Base-by-base conservation (phyloP, 2,888 invertebrate genomes). In the Caenorhabditis sp. region DNA sequence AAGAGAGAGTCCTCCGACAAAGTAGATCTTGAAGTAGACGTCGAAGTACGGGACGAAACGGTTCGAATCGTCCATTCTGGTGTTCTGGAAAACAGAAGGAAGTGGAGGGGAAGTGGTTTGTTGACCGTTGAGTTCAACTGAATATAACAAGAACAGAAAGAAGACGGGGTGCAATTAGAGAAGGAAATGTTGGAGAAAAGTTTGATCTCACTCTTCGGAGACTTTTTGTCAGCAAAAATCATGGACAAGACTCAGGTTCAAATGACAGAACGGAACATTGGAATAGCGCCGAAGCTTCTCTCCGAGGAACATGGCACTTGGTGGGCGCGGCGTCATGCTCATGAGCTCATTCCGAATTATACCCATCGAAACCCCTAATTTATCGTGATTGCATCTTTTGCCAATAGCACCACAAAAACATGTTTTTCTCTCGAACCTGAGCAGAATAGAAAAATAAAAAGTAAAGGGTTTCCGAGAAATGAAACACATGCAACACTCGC, bases 11-110 rank as follows among this genome's bases (percentile, higher is more conserved):
- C 72, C 72, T 1, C 65, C 72, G 47, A 24, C 35, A 24, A 60
- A 26, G 35, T 74, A 74, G 11, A 74, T 9, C 11, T 74, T 58
- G 65, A 65, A 74, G 51, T 74, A 74, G 6, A 65, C 22, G 40
- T 35, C 26, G 28, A 74, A 58, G 58, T 20, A 74, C 0, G 72
- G 72, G 24, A 65, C 72, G 32, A 65, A 65, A 1, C 37, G 40
- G 26, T 74, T 74, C 4, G 72, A 72, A n/a, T n/a, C n/a, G n/a
- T 71, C 55, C 32, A 64, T 50, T n/a, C n/a, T n/a, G 51, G 13
- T 50, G 50, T 51, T 51, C 51, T 51, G 24, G 24, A 51, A 9
- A 18, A 32, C 9, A 9, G 32, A 24, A 50, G 55, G 28, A 56
- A 20, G 56, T 32, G 18, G 13, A 13, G 40, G 40, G 13, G 13